Base-by-base conservation (phyloP, 2,113 vertebrate genomes). In the Calidris pygmaea region DNA sequence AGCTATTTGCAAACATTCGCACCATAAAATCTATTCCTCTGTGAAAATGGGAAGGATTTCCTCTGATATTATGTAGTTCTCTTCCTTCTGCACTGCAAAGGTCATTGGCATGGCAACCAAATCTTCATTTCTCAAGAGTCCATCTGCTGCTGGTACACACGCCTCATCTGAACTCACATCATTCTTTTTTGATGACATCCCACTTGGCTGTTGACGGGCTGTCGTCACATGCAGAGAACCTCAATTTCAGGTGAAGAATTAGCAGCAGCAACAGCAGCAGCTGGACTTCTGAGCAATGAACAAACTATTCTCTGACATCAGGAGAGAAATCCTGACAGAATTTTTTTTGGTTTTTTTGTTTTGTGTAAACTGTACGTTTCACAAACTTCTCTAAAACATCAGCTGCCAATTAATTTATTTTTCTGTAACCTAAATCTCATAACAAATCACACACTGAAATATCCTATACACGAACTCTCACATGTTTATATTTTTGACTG, bases 91-190 rank as follows among this genome's bases (percentile, higher is more conserved):
- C n/a, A 6, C 74, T 48, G 68, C 73, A 92, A 92, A 96, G 92
- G 92, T 84, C 92, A 96, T 92, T 68, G 89, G 92, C 95, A 92
- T 96, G 63, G 90, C 87, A 96, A 96, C 92, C 92, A 87, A 92
- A 87, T 39, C 73, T 72, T 94, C 55, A 67, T 72, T 85, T 72
- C 95, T 94, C 86, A 23, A n/a, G 92, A 76, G 83, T 90, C 87
- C 86, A 58, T 94, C 92, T 90, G 92, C 82, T 90, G 83, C 86
- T n/a, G 74, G 68, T 63, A 37, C 4, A 62, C 70, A 75, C 14
- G 63, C 73, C 86, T 85, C 63, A 41, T 26, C 78, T 94, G 95
- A 90, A 72, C 83, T 87, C 86, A 68, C 90, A 76, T 68, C 53
- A 53, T 85, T 68, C 92, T 47, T 80, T 60, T 71, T 52, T 62